A percentile compares a stretch with the other conserved stretches of the same genome.
Evolutionary conservation across 2,888 invertebrate species (phyloP).

Genomic region (Chelonus formosanus): DNA sequence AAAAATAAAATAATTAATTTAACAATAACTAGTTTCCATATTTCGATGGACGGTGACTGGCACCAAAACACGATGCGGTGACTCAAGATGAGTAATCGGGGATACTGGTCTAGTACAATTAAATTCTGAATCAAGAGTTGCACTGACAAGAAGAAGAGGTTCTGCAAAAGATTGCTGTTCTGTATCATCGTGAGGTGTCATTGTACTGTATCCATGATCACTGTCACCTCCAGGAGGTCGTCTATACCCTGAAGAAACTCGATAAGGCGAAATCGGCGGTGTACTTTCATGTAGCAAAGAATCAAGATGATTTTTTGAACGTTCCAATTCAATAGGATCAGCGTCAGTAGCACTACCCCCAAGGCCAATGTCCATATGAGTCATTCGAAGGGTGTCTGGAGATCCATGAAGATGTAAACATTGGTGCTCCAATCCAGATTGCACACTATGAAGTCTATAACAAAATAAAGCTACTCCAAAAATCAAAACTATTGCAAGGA

Average conservation of each 20-base stretch:
- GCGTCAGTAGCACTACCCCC: conserved; percentile 65
- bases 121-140: conserved; percentile 49
- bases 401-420: conserved; percentile 63
- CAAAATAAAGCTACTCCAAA: conserved; percentile 86
- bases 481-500: conserved; percentile 82
- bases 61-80: conserved; percentile 76
- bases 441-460: conserved; percentile 73
- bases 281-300: conserved; percentile 73
- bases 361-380: conserved; percentile 66
- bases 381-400: conserved; percentile 75
- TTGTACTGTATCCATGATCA: conserved; percentile 95
- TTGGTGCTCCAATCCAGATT: conserved; percentile 67
- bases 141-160: conserved; percentile 55
- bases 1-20: conserved; percentile 30
- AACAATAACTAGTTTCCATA: conserved; percentile 79
- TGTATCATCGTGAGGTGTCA: conserved; percentile 91
- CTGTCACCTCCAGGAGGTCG: conserved; percentile 81
- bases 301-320: conserved; percentile 68
- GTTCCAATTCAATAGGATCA: conserved; percentile 65
- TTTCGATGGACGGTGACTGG: conserved; percentile 90
- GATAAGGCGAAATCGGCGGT: conserved; percentile 85
- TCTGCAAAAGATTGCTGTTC: conserved; percentile 81
- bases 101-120: conserved; percentile 63
- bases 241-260: conserved; percentile 83
- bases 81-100: conserved; percentile 68